A percentile compares a stretch with the other conserved stretches of the same genome.
These are phyloP conservation scores for Cheilosia variabilis DNA, from an alignment of 2,888 invertebrate species.

Conservation along the genomic window DNA sequence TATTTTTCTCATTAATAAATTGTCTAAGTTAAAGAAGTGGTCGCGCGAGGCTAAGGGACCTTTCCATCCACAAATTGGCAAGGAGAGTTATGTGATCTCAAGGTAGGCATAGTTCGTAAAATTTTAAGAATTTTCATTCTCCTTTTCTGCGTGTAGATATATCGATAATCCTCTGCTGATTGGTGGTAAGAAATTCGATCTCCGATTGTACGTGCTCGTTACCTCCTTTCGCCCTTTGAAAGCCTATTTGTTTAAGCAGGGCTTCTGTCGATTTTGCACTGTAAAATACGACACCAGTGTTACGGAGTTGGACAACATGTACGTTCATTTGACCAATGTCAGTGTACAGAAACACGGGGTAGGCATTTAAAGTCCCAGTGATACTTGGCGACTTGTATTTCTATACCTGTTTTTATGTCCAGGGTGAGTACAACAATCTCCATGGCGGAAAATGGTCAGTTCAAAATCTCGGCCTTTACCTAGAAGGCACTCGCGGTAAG, in stretches of 20 bases:
- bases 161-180: slow-evolving; percentile 97
- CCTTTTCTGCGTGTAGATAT: slow-evolving; percentile 85
- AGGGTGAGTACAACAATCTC: slow-evolving; percentile 96
- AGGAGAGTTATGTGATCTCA: slow-evolving; percentile 98
- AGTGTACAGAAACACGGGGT: slow-evolving; percentile 99
- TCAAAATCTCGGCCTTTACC: slow-evolving; percentile 93
- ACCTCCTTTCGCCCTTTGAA: slow-evolving; percentile 97
- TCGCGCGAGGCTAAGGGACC: slow-evolving; percentile 93
- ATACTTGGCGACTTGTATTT: background rate
- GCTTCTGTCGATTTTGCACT: slow-evolving; percentile 98
- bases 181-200: slow-evolving; percentile 98
- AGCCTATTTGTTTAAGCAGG: slow-evolving; percentile 95
- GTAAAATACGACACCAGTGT: slow-evolving; percentile 96
- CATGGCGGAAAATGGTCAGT: slow-evolving; percentile 98
- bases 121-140: background rate
- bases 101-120: slow-evolving; percentile 84
- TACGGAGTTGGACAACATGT: slow-evolving; percentile 95
- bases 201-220: slow-evolving; percentile 95
- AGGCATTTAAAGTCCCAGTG: slow-evolving; percentile 79
- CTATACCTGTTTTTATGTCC: slow-evolving; percentile 65
- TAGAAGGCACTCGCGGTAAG: slow-evolving; percentile 96
- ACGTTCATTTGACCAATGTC: slow-evolving; percentile 97
- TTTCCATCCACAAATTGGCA: slow-evolving; percentile 92
- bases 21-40: slow-evolving; percentile 96
- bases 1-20: slow-evolving; percentile 97